Evolutionary conservation across 2,113 vertebrate genomes (phyloP).

Genomic region (Calidris pugnax): DNA sequence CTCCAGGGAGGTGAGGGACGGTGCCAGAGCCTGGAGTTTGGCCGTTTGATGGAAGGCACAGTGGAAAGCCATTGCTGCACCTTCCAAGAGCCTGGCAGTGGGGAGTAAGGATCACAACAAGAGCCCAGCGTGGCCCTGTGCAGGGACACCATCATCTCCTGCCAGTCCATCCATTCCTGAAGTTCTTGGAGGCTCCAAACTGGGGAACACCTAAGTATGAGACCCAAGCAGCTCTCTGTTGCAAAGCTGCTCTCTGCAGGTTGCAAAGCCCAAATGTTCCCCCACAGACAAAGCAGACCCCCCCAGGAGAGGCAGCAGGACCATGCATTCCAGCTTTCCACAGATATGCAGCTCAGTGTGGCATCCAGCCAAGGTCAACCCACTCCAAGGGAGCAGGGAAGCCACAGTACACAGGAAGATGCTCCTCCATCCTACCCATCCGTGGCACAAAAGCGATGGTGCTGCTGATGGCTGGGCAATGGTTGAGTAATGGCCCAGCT

Average conservation of each 20-base stretch:
- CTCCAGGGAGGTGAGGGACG: neutral
- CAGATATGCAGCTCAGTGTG: neutral
- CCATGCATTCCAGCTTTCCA: neutral
- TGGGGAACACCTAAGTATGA: neutral
- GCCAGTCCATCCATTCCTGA: neutral
- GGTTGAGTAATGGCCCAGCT: neutral
- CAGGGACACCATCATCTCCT: neutral
- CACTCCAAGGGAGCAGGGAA: neutral
- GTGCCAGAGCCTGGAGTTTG: neutral
- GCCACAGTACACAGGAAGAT: neutral
- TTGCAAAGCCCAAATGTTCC: neutral
- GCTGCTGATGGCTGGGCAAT: neutral
- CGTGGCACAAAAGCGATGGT: neutral
- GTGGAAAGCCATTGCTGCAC: fast-evolving
- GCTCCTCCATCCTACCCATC: neutral
- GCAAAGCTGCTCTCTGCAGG: neutral
- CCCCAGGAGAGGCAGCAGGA: neutral
- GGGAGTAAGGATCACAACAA: neutral
- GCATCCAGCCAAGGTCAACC: neutral
- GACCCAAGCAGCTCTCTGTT: neutral
- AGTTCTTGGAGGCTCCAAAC: neutral
- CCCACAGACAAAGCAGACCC: neutral
- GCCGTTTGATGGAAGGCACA: fast-evolving
- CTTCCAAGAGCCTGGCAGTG: neutral
- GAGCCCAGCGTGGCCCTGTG: neutral